phyloP scores from a whole-genome alignment of 1,140 invertebrate species.

The Drosophila burlai region DNA sequence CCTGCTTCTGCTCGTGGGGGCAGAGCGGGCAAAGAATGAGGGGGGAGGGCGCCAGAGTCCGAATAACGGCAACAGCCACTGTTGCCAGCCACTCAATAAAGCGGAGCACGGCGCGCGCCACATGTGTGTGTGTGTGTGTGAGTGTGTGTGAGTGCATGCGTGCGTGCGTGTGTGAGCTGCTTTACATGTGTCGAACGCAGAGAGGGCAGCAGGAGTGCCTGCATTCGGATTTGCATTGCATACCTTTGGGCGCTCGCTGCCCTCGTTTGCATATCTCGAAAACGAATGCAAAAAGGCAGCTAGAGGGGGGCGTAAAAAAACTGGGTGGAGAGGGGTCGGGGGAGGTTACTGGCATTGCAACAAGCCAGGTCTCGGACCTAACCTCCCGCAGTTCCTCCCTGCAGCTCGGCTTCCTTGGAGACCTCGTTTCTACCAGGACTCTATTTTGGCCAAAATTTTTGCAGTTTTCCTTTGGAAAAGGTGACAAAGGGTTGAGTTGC shows the following conservation, averaged over 20 bases:
- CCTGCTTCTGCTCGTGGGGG: background rate
- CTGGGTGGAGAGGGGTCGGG: too few relatives aligned
- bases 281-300: constrained; percentile 24
- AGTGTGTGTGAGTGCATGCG: background rate
- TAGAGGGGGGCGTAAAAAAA: background rate
- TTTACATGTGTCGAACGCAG: constrained; percentile 74
- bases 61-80: constrained; percentile 16
- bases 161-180: constrained; percentile 33
- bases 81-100: constrained; percentile 42
- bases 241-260: constrained; percentile 74
- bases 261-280: constrained; percentile 67
- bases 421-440: background rate
- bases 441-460: background rate
- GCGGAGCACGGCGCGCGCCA: constrained; percentile 2
- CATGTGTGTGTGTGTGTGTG: background rate
- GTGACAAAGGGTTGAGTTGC: background rate
- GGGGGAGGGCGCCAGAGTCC: constrained; percentile 2
- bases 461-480: background rate
- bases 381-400: background rate
- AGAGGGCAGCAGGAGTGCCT: constrained; percentile 17
- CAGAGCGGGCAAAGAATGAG: background rate
- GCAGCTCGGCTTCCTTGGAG: background rate
- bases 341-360: background rate
- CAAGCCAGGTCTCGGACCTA: constrained; percentile 6
- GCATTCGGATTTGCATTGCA: constrained; percentile 75